Conservation (phyloP, 2,113 vertebrate genomes). For the Onychorhynchus coronatus region DNA sequence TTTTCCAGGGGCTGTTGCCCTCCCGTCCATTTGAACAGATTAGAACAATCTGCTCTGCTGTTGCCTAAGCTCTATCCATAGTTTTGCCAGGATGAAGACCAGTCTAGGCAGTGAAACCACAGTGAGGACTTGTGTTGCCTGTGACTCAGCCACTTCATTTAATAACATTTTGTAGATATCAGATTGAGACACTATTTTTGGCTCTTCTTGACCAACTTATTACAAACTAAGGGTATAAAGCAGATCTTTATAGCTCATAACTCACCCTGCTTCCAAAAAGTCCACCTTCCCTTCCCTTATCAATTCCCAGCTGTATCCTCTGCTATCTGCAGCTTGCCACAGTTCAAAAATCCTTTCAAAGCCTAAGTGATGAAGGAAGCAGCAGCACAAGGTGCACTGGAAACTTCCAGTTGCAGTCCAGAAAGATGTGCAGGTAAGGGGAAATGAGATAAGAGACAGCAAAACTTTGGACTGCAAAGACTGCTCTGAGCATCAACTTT, state of each 20-base stretch:
- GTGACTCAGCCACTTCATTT: background rate
- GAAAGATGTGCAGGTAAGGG: background rate
- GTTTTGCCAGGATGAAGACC: background rate
- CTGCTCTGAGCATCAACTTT: background rate
- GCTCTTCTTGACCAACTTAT: background rate
- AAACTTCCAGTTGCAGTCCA: background rate
- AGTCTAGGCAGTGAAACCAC: background rate
- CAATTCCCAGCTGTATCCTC: background rate
- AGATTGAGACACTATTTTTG: background rate
- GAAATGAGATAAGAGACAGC: background rate
- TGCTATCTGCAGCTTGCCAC: background rate
- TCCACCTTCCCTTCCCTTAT: background rate
- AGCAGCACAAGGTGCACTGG: background rate
- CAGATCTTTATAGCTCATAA: background rate
- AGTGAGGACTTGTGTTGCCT: background rate
- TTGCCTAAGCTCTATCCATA: background rate
- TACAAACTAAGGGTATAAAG: background rate
- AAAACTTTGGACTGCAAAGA: background rate
- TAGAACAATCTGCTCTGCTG: background rate
- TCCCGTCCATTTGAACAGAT: background rate
- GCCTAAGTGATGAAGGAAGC: background rate
- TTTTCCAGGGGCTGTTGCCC: background rate
- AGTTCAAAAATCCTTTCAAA: background rate
- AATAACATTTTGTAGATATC: background rate
- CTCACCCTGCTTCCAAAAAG: background rate